phyloP scores from a whole-genome alignment of 2,888 invertebrate species.

The Salticus scenicus region DNA sequence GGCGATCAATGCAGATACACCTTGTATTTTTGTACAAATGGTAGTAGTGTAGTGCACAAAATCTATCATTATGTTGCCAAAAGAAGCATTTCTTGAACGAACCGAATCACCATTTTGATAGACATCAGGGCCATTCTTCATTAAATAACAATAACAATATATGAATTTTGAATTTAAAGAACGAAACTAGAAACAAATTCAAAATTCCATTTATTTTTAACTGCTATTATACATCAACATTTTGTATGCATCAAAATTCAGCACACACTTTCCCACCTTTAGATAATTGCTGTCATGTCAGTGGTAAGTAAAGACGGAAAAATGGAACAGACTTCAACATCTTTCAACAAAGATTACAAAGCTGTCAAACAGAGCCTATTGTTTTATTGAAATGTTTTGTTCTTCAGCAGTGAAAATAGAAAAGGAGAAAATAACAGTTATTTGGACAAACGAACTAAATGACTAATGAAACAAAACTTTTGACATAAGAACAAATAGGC shows the following conservation, averaged over 20 bases:
- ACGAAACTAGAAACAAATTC: too few species aligned
- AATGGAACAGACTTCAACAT: neutral
- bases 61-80: too few species aligned
- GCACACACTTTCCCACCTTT: slow-evolving; percentile 3
- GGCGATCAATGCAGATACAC: too few species aligned
- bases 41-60: too few species aligned
- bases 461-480: neutral
- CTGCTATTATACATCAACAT: too few species aligned
- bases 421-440: neutral
- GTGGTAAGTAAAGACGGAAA: neutral
- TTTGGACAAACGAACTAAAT: neutral
- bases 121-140: too few species aligned
- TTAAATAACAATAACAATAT: too few species aligned
- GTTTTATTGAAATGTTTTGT: slow-evolving; percentile 40
- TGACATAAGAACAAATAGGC: slow-evolving; percentile 37
- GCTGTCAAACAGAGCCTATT: slow-evolving; percentile 44
- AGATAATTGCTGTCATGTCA: neutral
- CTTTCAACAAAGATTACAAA: neutral
- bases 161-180: too few species aligned
- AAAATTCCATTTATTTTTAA: too few species aligned
- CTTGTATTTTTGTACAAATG: too few species aligned
- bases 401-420: slow-evolving; percentile 1
- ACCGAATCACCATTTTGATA: too few species aligned
- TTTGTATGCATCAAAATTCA: neutral
- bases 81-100: too few species aligned